Conservation (phyloP, 2,797 vertebrate genomes). For the Sebastolobus alascanus region DNA sequence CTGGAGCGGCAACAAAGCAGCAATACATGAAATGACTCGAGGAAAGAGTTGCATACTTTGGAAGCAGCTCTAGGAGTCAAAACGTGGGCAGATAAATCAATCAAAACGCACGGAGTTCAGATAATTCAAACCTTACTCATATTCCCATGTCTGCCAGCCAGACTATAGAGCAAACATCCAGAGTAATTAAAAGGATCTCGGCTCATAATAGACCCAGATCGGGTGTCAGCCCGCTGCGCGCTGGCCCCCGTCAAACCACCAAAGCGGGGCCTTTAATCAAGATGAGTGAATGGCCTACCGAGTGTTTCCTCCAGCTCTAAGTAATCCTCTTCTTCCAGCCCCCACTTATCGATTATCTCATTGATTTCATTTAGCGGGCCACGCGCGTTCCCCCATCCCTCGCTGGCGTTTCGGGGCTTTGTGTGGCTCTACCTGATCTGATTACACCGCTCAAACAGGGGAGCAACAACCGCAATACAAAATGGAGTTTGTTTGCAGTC, state of each 20-base stretch:
- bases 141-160: slow-evolving; percentile 19
- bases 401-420: slow-evolving; percentile 51
- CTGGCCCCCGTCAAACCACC: slow-evolving; percentile 43
- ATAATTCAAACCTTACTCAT: slow-evolving; percentile 25
- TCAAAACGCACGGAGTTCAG: slow-evolving; percentile 30
- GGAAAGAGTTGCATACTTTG: slow-evolving; percentile 17
- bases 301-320: slow-evolving; percentile 69
- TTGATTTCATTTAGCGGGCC: slow-evolving; percentile 77
- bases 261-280: slow-evolving; percentile 74
- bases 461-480: slow-evolving; percentile 15
- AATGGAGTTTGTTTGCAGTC: slow-evolving; percentile 47
- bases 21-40: background rate
- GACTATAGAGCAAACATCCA: slow-evolving; percentile 40
- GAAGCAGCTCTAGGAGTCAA: slow-evolving; percentile 11
- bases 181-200: slow-evolving; percentile 68
- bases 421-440: slow-evolving; percentile 61
- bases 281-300: slow-evolving; percentile 66
- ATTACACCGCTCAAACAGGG: slow-evolving; percentile 61
- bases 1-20: slow-evolving; percentile 3
- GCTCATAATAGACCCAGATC: slow-evolving; percentile 71
- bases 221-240: slow-evolving; percentile 40
- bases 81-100: slow-evolving; percentile 42
- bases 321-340: slow-evolving; percentile 72
- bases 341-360: slow-evolving; percentile 75
- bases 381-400: slow-evolving; percentile 54